Evolutionary conservation across 2,113 vertebrate species (phyloP).

Genomic region (Calypte anna): DNA sequence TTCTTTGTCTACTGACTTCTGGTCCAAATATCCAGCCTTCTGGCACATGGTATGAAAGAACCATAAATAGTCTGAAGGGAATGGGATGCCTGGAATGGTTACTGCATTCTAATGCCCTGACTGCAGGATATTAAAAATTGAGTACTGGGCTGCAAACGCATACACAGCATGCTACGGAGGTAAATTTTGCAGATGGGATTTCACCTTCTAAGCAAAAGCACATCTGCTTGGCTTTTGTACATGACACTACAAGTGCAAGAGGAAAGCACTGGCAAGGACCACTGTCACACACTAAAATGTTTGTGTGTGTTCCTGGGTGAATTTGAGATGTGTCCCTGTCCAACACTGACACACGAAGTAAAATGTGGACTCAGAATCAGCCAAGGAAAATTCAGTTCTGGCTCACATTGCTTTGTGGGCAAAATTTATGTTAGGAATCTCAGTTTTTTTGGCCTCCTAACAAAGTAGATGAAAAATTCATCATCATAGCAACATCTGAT

Average conservation of each 20-base stretch:
- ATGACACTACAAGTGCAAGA: neutral
- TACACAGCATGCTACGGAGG: conserved; percentile 24
- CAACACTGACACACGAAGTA: neutral
- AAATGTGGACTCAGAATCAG: conserved; percentile 4
- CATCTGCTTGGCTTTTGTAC: conserved; percentile 62
- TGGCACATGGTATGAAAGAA: conserved; percentile 53
- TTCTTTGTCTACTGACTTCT: conserved; percentile 40
- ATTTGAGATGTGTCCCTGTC: neutral
- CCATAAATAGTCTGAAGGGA: conserved; percentile 67
- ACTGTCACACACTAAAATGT: neutral
- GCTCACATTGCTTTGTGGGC: neutral
- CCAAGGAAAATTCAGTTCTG: neutral
- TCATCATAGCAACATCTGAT: conserved; percentile 21
- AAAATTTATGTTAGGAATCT: neutral
- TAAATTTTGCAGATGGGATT: conserved; percentile 67
- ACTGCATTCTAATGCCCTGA: conserved; percentile 43
- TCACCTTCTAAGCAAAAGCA: conserved; percentile 72
- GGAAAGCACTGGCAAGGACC: conserved; percentile 40
- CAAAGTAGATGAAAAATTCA: conserved; percentile 43
- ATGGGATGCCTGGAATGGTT: conserved; percentile 61
- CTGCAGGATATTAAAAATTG: conserved; percentile 69
- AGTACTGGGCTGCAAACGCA: conserved; percentile 45
- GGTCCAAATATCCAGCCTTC: conserved; percentile 60
- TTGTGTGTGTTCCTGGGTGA: conserved; percentile 21
- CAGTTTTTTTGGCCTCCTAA: neutral